These are phyloP conservation scores for Metopia argyrocephala DNA, from an alignment of 2,888 invertebrate species.

Conservation along the genomic window DNA sequence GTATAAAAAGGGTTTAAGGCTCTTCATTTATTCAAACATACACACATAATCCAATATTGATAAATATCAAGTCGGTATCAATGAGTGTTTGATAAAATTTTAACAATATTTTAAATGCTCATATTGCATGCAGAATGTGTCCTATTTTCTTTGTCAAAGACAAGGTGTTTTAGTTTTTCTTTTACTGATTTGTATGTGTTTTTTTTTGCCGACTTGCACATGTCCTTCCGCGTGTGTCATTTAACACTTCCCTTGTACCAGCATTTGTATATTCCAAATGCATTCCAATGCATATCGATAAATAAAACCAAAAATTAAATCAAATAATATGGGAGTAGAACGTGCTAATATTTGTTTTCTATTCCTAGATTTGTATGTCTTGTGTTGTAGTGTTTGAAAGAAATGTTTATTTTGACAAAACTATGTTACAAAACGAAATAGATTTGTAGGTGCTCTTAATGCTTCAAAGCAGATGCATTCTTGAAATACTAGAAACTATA, in stretches of 20 bases:
- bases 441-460: conserved; percentile 22
- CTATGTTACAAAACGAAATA: conserved; percentile 38
- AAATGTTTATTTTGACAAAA: conserved; percentile 55
- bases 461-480: conserved; percentile 53
- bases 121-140: conserved; percentile 51
- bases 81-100: conserved; percentile 13
- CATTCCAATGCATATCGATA: conserved; percentile 42
- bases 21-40: conserved; percentile 27
- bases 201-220: conserved; percentile 52
- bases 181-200: conserved; percentile 55
- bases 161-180: conserved; percentile 46
- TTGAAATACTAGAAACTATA: conserved; percentile 10
- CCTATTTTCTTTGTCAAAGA: conserved; percentile 23
- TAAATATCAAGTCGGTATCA: conserved; percentile 57
- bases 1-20: conserved; percentile 37
- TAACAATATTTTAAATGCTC: conserved; percentile 35
- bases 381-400: not conserved
- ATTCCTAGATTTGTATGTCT: conserved; percentile 34
- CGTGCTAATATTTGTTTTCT: conserved; percentile 63
- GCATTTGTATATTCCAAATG: not conserved
- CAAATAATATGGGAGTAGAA: conserved; percentile 30
- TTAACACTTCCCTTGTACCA: conserved; percentile 45
- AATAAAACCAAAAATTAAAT: not conserved
- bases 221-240: conserved; percentile 64
- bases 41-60: conserved; percentile 46